Evolutionary conservation across 2,888 invertebrate genomes (phyloP).

Genomic region (Dynastes hyllus): DNA sequence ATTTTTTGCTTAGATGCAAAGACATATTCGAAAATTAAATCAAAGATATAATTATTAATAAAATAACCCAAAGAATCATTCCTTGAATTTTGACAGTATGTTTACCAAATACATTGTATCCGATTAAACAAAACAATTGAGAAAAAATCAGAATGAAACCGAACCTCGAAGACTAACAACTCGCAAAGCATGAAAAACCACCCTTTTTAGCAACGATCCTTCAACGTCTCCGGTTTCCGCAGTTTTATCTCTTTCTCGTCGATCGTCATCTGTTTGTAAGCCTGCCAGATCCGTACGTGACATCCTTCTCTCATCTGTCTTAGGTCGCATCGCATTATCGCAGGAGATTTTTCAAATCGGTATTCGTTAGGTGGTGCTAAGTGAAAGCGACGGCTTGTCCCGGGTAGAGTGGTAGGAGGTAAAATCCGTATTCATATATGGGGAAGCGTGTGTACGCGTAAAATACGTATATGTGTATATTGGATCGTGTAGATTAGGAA

Average conservation of each 20-base stretch:
- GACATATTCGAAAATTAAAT: too few relatives aligned
- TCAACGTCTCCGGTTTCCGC: slow-evolving; percentile 63
- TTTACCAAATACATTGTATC: not conserved
- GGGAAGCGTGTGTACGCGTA: slow-evolving; percentile 5
- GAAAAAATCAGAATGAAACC: slow-evolving; percentile 4
- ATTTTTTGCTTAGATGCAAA: too few relatives aligned
- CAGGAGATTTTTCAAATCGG: slow-evolving; percentile 56
- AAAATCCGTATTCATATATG: slow-evolving; percentile 31
- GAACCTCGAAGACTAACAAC: slow-evolving; percentile 1
- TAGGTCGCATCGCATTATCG: slow-evolving; percentile 60
- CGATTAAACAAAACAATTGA: not conserved
- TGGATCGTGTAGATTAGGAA: slow-evolving; percentile 39
- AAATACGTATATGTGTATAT: not conserved
- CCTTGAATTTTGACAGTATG: too few relatives aligned
- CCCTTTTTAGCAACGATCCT: slow-evolving; percentile 57
- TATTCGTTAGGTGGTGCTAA: slow-evolving; percentile 19
- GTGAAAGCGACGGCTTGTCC: slow-evolving; percentile 8
- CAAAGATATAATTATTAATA: too few relatives aligned
- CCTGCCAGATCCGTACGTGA: slow-evolving; percentile 63
- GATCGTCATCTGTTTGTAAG: slow-evolving; percentile 65
- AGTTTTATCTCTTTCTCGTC: slow-evolving; percentile 59
- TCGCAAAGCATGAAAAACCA: slow-evolving; percentile 34
- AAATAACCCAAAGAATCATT: too few relatives aligned
- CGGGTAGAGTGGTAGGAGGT: not conserved
- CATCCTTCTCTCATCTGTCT: slow-evolving; percentile 67